These are phyloP conservation scores for Hypsopygia costalis DNA, from an alignment of 2,888 invertebrate genomes.

Conservation along the genomic window DNA sequence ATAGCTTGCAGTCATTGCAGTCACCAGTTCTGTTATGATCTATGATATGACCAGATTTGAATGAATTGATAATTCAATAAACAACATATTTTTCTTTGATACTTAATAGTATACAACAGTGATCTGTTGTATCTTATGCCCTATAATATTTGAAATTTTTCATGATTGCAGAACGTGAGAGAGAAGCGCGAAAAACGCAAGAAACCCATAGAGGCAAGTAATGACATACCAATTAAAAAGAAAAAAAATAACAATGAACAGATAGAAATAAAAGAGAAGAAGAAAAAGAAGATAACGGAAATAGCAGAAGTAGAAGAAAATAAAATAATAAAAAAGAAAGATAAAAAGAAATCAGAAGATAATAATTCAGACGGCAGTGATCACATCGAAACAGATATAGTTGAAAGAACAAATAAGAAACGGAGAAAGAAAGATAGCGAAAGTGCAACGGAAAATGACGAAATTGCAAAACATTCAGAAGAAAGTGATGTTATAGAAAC, in stretches of 20 bases:
- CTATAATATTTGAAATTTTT: not conserved
- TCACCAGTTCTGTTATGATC: no score
- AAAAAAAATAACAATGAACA: constrained; percentile 18
- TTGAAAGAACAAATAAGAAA: constrained; percentile 17
- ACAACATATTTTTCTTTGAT: no score
- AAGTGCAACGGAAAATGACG: constrained; percentile 9
- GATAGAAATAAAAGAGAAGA: constrained; percentile 14
- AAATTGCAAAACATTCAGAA: constrained; percentile 30
- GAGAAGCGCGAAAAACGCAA: constrained; percentile 34
- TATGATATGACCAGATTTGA: no score
- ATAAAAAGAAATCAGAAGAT: no score
- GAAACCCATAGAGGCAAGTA: constrained; percentile 12
- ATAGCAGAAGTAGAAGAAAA: constrained; percentile 15
- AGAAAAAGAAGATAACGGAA: no score
- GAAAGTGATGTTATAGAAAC: constrained; percentile 62
- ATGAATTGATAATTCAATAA: no score
- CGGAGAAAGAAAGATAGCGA: constrained; percentile 18
- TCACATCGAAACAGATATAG: constrained; percentile 11
- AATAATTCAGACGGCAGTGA: not conserved
- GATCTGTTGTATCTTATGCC: no score
- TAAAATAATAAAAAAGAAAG: constrained; percentile 14
- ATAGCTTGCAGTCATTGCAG: no score
- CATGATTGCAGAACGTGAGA: constrained; percentile 28
- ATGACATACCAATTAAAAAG: constrained; percentile 22
- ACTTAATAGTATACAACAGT: no score